Evolutionary conservation across 2,888 invertebrate genomes (phyloP).

Genomic region (Pilophorus perplexus): DNA sequence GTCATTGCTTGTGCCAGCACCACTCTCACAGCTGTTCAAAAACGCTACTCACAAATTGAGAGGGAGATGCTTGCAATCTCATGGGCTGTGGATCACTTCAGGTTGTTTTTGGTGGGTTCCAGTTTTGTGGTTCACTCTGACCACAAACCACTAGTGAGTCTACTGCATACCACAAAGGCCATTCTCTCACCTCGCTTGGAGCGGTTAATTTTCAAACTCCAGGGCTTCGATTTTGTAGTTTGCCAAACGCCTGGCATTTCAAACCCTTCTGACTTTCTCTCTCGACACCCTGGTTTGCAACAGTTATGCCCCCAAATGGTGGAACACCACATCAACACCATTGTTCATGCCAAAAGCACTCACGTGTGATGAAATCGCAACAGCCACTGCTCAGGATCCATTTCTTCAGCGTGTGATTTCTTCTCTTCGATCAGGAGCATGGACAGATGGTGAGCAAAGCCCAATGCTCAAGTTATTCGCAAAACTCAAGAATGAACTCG

Average conservation of each 20-base stretch:
- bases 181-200: neutral
- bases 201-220: neutral
- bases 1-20: constrained; percentile 18
- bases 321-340: too few relatives aligned
- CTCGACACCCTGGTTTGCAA: neutral
- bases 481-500: too few relatives aligned
- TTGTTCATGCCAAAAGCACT: too few relatives aligned
- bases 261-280: neutral
- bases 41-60: constrained; percentile 3
- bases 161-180: neutral
- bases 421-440: too few relatives aligned
- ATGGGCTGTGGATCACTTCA: constrained; percentile 7
- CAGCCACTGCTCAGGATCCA: too few relatives aligned
- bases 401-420: too few relatives aligned
- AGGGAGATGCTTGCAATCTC: constrained; percentile 8
- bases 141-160: neutral
- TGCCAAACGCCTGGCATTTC: too few relatives aligned
- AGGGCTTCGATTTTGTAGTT: neutral
- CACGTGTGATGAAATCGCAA: too few relatives aligned
- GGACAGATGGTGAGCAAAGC: too few relatives aligned
- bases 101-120: neutral
- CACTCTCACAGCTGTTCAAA: neutral
- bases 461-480: too few relatives aligned
- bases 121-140: neutral
- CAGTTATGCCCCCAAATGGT: too few relatives aligned